phyloP scores from a whole-genome alignment of 2,797 vertebrate species.

The Chloroceryle inda region DNA sequence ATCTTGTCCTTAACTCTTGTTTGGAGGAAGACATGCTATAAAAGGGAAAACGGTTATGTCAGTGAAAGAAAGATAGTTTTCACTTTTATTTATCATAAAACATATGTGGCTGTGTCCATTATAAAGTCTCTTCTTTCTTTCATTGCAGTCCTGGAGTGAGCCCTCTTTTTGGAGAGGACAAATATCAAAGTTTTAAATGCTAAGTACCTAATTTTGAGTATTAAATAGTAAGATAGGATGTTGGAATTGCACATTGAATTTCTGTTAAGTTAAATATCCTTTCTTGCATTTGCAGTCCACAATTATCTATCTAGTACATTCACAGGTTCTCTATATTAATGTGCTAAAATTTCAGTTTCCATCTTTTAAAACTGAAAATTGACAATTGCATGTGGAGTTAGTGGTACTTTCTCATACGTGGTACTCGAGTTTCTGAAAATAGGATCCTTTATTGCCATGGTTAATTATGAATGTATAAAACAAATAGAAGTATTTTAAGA shows the following conservation, averaged over 20 bases:
- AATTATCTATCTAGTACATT: background rate
- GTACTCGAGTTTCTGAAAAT: background rate
- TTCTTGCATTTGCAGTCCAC: background rate
- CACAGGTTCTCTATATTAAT: background rate
- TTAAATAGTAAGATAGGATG: background rate
- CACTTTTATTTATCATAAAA: background rate
- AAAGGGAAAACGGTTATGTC: background rate
- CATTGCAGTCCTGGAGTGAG: background rate
- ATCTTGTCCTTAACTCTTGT: background rate
- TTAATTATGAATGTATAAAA: background rate
- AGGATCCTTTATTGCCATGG: background rate
- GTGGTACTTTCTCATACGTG: background rate
- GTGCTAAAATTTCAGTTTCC: background rate
- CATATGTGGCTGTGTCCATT: background rate
- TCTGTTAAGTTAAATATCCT: background rate
- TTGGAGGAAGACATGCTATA: background rate
- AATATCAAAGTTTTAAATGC: background rate
- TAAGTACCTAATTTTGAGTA: background rate
- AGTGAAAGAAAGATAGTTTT: background rate
- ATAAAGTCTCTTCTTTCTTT: background rate
- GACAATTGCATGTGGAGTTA: background rate
- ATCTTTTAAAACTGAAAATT: background rate
- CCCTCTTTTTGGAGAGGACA: background rate
- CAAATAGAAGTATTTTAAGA: background rate
- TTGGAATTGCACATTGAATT: background rate